Evolutionary conservation across 2,113 vertebrate genomes (phyloP), one percentile per base, ranked within the genome.

Genomic region (Lampris megalopsis): DNA sequence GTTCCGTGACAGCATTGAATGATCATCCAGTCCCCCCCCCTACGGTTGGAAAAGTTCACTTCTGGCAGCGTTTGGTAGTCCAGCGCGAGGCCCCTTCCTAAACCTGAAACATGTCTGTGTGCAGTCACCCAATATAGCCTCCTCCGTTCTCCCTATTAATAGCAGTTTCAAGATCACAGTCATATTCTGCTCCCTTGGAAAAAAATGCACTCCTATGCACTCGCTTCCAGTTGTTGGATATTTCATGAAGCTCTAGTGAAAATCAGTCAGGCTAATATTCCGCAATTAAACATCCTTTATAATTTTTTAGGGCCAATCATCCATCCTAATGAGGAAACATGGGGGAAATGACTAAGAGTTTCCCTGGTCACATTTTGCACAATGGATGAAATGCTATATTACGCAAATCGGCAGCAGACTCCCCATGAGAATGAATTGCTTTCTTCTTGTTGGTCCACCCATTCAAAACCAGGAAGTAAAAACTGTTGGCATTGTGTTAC

Each of bases 401-500:
- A 45, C 4, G 1, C 7, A 13, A 53, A 53, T 53, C 54, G 6
- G 67, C 75, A 8, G 42, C 42, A n/a, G 41, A 45, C 60, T 43
- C 45, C 37, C 35, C 0, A 0, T 10, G 59, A 24, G 9, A 50
- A 37, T 41, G 41, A 57, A 3, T 13, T 6, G 3, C 6, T 42
- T 42, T 0, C 24, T 24, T 53, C 73, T 56, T 37, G 9, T 40
- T 63, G 24, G 24, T 24, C 24, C 24, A 24, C 24, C 3, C 60
- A 9, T 43, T 60, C 35, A 76, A 75, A 86, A 86, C 71, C 77
- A 79, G 84, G 85, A 87, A 88, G 74, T 83, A 60, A 69, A 84
- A 68, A 37, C n/a, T 42, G 57, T 57, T 70, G 41, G 45, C 66
- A 64, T 35, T 70, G 2, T 68, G 35, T 78, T 65, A 78, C 76